Base-by-base conservation (phyloP, 2,888 invertebrate genomes). In the Seira ritae region DNA sequence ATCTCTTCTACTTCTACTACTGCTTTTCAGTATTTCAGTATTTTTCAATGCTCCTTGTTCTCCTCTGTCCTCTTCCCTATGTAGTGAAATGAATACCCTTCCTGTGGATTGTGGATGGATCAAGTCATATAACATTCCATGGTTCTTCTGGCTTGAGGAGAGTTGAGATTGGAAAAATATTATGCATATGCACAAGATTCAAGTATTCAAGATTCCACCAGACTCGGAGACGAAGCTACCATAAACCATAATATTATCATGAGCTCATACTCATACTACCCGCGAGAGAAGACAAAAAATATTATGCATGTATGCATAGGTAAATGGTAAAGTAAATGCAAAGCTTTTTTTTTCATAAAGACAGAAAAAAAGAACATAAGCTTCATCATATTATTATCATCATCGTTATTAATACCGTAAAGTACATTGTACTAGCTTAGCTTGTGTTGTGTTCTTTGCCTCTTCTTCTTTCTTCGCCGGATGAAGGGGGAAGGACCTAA, bases 401-500 rank as follows among this genome's bases (percentile, higher is more conserved):
- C 60, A 69, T 37, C 31, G 4, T 70, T 24, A 42, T 12, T 24
- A 69, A 31, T 22, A 75, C 42, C 42, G 42, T 42, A 42, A 42
- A 42, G 42, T 67, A 75, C 31, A 77, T 70, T 77, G 77, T 77
- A 62, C 76, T 69, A 76, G n/a, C n/a, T n/a, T n/a, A n/a, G n/a
- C n/a, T 68, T 70, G 50, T 69, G 77, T 68, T 76, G 67, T 42
- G 75, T 46, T 75, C 50, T 19, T 67, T 67, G 23, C 74, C 37
- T 72, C 42, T 77, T 65, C 70, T 37, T 62, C 20, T 31, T 31
- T 72, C n/a, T 42, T 17, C 80, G 73, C 81, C 75, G 81, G 81
- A 81, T 81, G 81, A 55, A 81, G 75, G 81, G 80, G 81, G 81
- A 81, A 71, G 81, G 75, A 70, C 81, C 75, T 81, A 75, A 75